phyloP scores from a whole-genome alignment of 2,888 invertebrate species.

The Ischnura elegans region DNA sequence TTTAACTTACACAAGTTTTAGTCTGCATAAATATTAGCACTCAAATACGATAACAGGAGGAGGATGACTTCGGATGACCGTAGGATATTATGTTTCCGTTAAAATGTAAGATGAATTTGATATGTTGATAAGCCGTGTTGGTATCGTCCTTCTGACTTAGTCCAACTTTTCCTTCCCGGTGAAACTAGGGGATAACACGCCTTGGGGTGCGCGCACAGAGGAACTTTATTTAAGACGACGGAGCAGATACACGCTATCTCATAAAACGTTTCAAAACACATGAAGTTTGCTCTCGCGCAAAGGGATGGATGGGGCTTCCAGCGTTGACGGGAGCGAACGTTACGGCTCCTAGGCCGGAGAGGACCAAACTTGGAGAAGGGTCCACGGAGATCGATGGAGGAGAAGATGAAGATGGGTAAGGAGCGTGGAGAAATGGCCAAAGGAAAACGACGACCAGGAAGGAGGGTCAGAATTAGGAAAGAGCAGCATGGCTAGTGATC shows the following conservation, averaged over 20 bases:
- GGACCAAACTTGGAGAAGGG: not conserved
- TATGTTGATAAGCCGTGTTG: not conserved
- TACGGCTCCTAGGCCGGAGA: not conserved
- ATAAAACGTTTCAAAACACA: not conserved
- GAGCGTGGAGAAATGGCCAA: not conserved
- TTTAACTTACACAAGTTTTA: too few species aligned
- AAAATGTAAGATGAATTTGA: not conserved
- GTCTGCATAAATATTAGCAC: too few species aligned
- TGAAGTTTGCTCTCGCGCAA: not conserved
- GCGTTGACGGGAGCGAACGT: not conserved
- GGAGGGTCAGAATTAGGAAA: not conserved
- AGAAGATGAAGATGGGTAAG: not conserved
- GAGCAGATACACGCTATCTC: not conserved
- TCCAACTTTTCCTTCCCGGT: not conserved
- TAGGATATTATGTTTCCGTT: too few species aligned
- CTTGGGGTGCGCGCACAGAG: not conserved
- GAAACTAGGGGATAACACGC: not conserved
- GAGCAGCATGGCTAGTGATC: not conserved
- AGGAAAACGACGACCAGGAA: not conserved
- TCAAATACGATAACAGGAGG: too few species aligned
- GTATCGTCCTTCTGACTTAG: not conserved
- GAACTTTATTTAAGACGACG: not conserved
- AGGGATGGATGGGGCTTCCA: not conserved
- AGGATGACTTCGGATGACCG: too few species aligned
- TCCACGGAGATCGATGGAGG: not conserved